A percentile compares a stretch with the other conserved stretches of the same genome.
Conservation (phyloP, 2,888 invertebrate species). For the Drosophila pullipes region DNA sequence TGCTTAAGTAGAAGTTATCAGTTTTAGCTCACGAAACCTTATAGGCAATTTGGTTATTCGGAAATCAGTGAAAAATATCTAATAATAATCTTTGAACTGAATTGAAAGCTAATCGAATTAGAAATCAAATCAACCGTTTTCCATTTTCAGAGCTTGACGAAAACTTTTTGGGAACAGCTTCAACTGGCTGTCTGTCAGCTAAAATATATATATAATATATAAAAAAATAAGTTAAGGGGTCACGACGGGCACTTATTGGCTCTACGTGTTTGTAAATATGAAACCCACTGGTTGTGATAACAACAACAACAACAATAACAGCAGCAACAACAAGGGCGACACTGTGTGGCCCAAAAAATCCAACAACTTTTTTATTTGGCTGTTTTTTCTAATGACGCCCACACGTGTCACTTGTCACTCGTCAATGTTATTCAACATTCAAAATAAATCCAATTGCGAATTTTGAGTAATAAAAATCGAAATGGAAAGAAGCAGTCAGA, state of each 20-base stretch:
- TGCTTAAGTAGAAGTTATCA: background rate
- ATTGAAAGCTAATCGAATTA: background rate
- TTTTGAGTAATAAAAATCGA: slow-evolving; percentile 46
- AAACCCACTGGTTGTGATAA: slow-evolving; percentile 41
- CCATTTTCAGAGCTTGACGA: background rate
- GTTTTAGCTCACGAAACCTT: background rate
- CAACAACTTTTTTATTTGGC: background rate
- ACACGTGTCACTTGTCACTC: slow-evolving; percentile 66
- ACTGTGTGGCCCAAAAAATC: slow-evolving; percentile 32
- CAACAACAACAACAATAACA: background rate
- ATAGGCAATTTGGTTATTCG: too few species aligned
- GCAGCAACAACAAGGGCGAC: background rate
- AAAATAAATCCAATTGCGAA: slow-evolving; percentile 56
- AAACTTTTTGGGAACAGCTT: background rate
- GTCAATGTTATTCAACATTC: slow-evolving; percentile 67
- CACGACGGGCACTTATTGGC: slow-evolving; percentile 4
- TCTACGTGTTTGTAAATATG: slow-evolving; percentile 61
- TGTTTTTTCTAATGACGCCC: slow-evolving; percentile 51
- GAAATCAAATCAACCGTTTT: background rate
- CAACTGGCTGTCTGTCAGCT: background rate
- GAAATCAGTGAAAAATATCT: too few species aligned
- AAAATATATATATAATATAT: background rate
- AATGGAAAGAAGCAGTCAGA: slow-evolving; percentile 13
- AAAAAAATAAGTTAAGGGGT: slow-evolving; percentile 7
- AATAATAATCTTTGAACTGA: background rate